Base-by-base conservation (phyloP, 2,797 vertebrate genomes). In the Triplophysa bombifrons region DNA sequence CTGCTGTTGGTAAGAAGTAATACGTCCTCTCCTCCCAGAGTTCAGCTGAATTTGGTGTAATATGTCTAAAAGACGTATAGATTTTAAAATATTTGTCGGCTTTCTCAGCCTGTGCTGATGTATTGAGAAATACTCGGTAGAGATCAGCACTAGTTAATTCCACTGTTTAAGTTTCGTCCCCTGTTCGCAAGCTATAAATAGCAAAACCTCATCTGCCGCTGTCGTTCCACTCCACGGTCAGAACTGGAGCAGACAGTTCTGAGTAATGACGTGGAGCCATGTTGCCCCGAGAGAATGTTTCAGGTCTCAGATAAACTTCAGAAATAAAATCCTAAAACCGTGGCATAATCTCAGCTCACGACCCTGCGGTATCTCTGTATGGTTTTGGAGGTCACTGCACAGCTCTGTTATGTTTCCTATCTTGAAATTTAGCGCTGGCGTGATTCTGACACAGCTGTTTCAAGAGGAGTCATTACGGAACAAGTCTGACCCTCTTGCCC, bases 121-220 rank as follows among this genome's bases (percentile, higher is more conserved):
- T 19, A 20, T 14, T 0, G 17, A 56, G 20, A 14, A 38, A 65
- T 27, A 58, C 7, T 46, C n/a, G 20, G 19, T 70, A 5, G 16
- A 63, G 16, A 63, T 61, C 68, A 44, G 3, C 3, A 22, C 60
- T 25, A 0, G 10, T 70, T 50, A 25, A 51, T 68, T 76, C 13
- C n/a, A 48, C 27, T 70, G 58, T 63, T 51, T 48, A 14, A 3
- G 6, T 53, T 75, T 72, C n/a, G 27, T 61, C 20, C 70, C 44
- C 17, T 48, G 20, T 74, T 64, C 16, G n/a, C 1, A 27, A 60
- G 63, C 76, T 85, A 85, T 77, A 85, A 84, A 87, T 86, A 84
- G 80, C 51, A 60, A 25, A n/a, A 51, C 55, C 78, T 85, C 80
- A 78, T 84, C 84, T 83, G 83, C 61, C 17, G 34, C 56, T 71